Percentiles rank a stretch among this genome's conserved stretches.
Evolutionary conservation across 2,797 vertebrate genomes (phyloP).

Genomic region (Girardinus metallicus): DNA sequence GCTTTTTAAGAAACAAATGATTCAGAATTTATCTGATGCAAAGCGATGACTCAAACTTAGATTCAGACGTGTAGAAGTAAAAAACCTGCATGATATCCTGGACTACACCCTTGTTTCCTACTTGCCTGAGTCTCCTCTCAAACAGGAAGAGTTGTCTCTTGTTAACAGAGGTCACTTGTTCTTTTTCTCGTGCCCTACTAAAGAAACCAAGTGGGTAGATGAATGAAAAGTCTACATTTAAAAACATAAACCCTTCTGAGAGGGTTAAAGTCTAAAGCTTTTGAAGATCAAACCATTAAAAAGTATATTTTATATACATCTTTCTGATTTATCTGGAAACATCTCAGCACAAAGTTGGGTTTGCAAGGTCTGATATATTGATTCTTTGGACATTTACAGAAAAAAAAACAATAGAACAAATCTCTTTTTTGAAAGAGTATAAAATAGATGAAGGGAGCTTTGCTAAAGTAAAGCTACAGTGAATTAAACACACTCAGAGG

Average conservation of each 20-base stretch:
- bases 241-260: slow-evolving; percentile 35
- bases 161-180: slow-evolving; percentile 45
- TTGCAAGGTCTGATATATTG: slow-evolving; percentile 23
- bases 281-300: slow-evolving; percentile 36
- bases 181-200: slow-evolving; percentile 36
- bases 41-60: slow-evolving; percentile 27
- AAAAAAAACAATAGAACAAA: slow-evolving; percentile 37
- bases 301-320: slow-evolving; percentile 33
- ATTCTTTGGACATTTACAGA: slow-evolving; percentile 52
- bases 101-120: background rate
- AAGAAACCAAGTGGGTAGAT: slow-evolving; percentile 10
- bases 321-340: slow-evolving; percentile 47
- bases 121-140: slow-evolving; percentile 16
- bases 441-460: slow-evolving; percentile 50
- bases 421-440: slow-evolving; percentile 29
- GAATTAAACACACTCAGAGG: slow-evolving; percentile 69
- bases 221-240: slow-evolving; percentile 28
- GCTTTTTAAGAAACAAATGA: slow-evolving; percentile 40
- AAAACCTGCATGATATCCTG: slow-evolving; percentile 15
- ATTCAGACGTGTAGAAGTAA: slow-evolving; percentile 3
- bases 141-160: slow-evolving; percentile 44
- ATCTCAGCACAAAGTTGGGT: slow-evolving; percentile 33
- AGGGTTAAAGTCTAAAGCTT: slow-evolving; percentile 40
- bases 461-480: slow-evolving; percentile 46
- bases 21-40: slow-evolving; percentile 36